phyloP scores from a whole-genome alignment of 2,113 vertebrate genomes.

The Peromyscus maniculatus region DNA sequence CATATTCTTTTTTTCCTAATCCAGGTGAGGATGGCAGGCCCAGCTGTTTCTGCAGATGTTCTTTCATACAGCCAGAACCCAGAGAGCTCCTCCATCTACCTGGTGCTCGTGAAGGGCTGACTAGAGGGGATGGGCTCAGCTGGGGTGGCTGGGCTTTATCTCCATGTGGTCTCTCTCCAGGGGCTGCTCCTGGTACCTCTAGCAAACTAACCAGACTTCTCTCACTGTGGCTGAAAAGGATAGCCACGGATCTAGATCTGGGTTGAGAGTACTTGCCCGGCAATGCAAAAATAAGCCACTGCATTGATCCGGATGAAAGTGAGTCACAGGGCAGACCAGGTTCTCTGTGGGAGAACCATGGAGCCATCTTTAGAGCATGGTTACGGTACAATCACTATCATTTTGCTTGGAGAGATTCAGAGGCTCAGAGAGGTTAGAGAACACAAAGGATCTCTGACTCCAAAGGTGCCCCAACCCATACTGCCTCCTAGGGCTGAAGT shows the following conservation, averaged over 20 bases:
- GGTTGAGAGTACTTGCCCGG: too few relatives aligned
- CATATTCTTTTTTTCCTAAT: background rate
- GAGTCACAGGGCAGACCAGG: background rate
- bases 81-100: background rate
- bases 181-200: background rate
- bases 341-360: background rate
- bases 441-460: background rate
- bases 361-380: background rate
- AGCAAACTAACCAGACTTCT: background rate
- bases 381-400: background rate
- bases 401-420: background rate
- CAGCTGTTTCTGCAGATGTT: background rate
- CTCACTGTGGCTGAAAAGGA: background rate
- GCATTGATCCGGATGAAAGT: too few relatives aligned
- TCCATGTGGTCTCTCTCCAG: background rate
- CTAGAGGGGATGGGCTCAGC: background rate
- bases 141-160: background rate
- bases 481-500: background rate
- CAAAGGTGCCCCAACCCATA: background rate
- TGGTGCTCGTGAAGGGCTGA: background rate
- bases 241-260: background rate
- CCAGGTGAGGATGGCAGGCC: background rate
- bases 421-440: background rate
- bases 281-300: background rate
- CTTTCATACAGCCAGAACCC: background rate